Evolutionary conservation across 2,888 invertebrate species (phyloP), one percentile per base, ranked within the genome.

Genomic region (Chrysodeixis includens): DNA sequence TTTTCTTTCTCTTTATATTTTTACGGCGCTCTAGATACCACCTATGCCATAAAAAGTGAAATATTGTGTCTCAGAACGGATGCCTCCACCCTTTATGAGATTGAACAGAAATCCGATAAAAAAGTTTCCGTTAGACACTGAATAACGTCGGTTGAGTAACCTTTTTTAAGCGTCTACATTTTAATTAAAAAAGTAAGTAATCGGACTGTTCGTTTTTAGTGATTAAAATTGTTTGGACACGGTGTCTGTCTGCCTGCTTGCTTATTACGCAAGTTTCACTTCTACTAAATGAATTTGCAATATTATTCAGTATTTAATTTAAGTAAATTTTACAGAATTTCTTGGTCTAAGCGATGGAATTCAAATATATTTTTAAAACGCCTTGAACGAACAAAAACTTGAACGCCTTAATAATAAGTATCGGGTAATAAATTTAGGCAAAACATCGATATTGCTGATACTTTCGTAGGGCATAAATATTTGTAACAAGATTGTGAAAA

Each of bases 41-140:
- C 90, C 92, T 90, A 91, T 88, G 86, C 90, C 92, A 92, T 93
- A 94, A 93, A 93, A 93, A 92, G 87, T 94, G 92, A 93, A 92
- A 93, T 93, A 94, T 93, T 88, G 89, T 90, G 87, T 91, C 92
- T 89, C 88, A 85, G 86, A 90, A 86, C 86, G 91, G 91, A 91
- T 90, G 88, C 88, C 88, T 86, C 76, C 85, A 86, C 87, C 89
- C 87, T 90, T 90, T 90, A 92, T 88, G 89, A 91, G 92, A 91
- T 91, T 88, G 90, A 89, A 90, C 90, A 86, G 86, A 90, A 92
- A 92, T 89, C 89, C 88, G 89, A 92, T 92, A 90, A 88, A 91
- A 87, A 74, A 16, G 66, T 65, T 60, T 57, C 64, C 61, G 40
- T 58, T 58, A 69, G 46, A 49, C 46, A 49, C 46, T 49, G 46